A percentile compares a stretch with the other conserved stretches of the same genome.
Conservation (phyloP, 2,888 invertebrate genomes). For the Ophioninae sp. region DNA sequence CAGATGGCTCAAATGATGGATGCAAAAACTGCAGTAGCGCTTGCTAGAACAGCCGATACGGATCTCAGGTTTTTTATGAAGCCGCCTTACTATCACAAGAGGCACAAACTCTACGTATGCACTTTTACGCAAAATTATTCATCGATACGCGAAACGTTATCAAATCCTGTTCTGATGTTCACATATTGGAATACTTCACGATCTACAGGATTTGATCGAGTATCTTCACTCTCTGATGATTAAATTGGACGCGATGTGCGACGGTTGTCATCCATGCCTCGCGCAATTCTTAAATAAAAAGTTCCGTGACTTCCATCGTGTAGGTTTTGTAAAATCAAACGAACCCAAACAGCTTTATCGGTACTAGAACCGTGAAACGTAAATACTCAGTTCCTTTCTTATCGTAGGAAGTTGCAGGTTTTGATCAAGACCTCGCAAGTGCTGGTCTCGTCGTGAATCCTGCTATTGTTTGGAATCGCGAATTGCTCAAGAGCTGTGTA, state of each 20-base stretch:
- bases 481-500: slow-evolving; percentile 76
- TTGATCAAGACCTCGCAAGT: slow-evolving; percentile 78
- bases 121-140: slow-evolving; percentile 12
- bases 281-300: slow-evolving; percentile 76
- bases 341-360: not conserved
- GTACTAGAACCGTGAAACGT: too few relatives aligned
- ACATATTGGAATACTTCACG: not conserved
- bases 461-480: slow-evolving; percentile 73
- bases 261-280: slow-evolving; percentile 75
- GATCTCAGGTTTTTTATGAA: slow-evolving; percentile 89
- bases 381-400: slow-evolving; percentile 17
- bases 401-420: slow-evolving; percentile 74
- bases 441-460: slow-evolving; percentile 72
- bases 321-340: slow-evolving; percentile 66
- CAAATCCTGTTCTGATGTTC: not conserved
- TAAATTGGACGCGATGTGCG: slow-evolving; percentile 71
- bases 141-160: not conserved
- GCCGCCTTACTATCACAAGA: slow-evolving; percentile 83
- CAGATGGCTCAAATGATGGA: slow-evolving; percentile 92
- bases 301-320: slow-evolving; percentile 73
- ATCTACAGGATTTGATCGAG: slow-evolving; percentile 74
- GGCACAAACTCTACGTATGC: slow-evolving; percentile 80
- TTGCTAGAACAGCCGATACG: slow-evolving; percentile 88
- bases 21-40: slow-evolving; percentile 88
- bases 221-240: slow-evolving; percentile 72